These are phyloP conservation scores for Chrysolina oricalcia DNA, from an alignment of 2,888 invertebrate species.

Conservation along the genomic window DNA sequence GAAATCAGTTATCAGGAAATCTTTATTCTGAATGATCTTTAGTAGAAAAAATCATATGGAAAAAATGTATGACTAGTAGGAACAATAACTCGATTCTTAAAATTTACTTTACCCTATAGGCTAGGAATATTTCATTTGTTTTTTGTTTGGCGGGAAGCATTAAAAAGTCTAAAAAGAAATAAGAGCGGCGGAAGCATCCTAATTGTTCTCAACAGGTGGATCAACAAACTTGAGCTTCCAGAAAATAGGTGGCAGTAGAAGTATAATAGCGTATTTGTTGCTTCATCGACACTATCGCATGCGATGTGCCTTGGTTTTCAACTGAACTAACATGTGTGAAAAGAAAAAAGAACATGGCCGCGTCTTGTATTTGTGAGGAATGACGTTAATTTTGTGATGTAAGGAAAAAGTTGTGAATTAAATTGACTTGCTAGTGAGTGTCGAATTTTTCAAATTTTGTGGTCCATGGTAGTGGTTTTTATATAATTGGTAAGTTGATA, in stretches of 20 bases:
- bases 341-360: conserved; percentile 51
- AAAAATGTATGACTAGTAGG: no score
- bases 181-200: no score
- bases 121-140: no score
- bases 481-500: conserved; percentile 51
- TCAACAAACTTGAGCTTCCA: background rate
- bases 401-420: conserved; percentile 45
- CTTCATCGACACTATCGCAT: background rate
- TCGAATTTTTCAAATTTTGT: conserved; percentile 44
- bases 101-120: no score
- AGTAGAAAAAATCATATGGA: no score
- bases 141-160: no score
- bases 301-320: conserved; percentile 35
- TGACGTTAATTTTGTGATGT: conserved; percentile 48
- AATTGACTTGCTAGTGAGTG: conserved; percentile 47
- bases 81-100: no score
- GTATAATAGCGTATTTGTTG: background rate
- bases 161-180: no score
- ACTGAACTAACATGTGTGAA: conserved; percentile 40
- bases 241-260: background rate
- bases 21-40: no score
- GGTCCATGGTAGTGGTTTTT: conserved; percentile 53
- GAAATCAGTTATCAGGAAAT: no score
- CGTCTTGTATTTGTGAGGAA: conserved; percentile 39
- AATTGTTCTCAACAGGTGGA: background rate